Evolutionary conservation across 2,888 invertebrate genomes (phyloP).

Genomic region (Erebia epiphron): DNA sequence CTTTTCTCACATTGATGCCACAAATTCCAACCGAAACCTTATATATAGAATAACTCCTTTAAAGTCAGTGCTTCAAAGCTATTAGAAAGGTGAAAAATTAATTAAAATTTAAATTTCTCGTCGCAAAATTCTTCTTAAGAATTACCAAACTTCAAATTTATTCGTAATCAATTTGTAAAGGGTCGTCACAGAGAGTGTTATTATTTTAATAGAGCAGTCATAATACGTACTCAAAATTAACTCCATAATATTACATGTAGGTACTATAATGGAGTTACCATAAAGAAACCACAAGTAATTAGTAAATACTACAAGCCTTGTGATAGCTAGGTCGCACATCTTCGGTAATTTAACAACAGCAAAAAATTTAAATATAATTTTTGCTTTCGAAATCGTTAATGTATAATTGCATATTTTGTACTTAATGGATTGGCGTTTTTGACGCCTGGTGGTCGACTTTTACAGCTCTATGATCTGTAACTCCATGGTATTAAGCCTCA

Average conservation of each 20-base stretch:
- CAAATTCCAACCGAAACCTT: not conserved
- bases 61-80: not conserved
- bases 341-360: too few relatives aligned
- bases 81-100: not conserved
- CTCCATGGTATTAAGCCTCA: not conserved
- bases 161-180: constrained; percentile 1
- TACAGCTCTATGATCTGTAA: not conserved
- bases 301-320: too few relatives aligned
- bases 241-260: too few relatives aligned
- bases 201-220: not conserved
- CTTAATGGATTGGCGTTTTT: too few relatives aligned
- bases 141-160: not conserved
- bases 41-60: not conserved
- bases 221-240: too few relatives aligned
- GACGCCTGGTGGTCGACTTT: not conserved
- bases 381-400: too few relatives aligned
- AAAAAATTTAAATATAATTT: too few relatives aligned
- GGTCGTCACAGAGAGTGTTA: not conserved
- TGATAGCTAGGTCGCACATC: too few relatives aligned
- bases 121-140: not conserved
- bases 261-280: too few relatives aligned
- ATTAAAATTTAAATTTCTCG: not conserved
- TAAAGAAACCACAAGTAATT: too few relatives aligned
- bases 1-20: not conserved
- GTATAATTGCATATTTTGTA: too few relatives aligned